These are phyloP conservation scores for Xenus cinereus DNA, from an alignment of 2,113 vertebrate genomes.

Conservation along the genomic window DNA sequence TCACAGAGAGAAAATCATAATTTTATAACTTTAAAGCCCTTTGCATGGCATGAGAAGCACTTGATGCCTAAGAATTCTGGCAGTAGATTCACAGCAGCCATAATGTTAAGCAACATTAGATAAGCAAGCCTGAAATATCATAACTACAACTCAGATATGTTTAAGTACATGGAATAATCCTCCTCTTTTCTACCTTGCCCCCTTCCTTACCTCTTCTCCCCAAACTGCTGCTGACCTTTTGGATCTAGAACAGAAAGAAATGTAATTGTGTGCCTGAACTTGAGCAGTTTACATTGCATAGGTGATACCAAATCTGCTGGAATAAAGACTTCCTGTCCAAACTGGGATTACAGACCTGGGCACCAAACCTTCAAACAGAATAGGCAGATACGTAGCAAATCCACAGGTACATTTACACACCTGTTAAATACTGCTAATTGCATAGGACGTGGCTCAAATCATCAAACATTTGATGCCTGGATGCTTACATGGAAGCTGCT, in stretches of 20 bases:
- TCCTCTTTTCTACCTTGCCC: background rate
- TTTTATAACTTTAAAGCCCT: background rate
- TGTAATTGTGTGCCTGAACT: rapidly evolving
- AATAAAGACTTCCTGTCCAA: background rate
- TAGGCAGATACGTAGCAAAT: background rate
- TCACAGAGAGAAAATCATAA: background rate
- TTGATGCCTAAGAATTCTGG: background rate
- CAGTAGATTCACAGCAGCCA: background rate
- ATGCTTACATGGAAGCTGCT: background rate
- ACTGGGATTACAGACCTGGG: background rate
- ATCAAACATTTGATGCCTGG: background rate
- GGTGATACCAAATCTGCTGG: background rate
- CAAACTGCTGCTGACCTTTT: background rate
- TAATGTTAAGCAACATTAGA: background rate
- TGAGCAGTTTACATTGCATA: background rate
- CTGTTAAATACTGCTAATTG: background rate
- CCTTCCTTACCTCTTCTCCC: background rate
- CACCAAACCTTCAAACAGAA: background rate
- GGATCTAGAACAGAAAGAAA: background rate
- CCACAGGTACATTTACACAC: background rate
- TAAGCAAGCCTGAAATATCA: background rate
- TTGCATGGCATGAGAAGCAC: background rate
- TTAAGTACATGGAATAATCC: background rate
- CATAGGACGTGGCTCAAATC: background rate
- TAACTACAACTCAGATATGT: background rate